phyloP scores from a whole-genome alignment of 2,797 vertebrate genomes.

The Phataginus tricuspis region DNA sequence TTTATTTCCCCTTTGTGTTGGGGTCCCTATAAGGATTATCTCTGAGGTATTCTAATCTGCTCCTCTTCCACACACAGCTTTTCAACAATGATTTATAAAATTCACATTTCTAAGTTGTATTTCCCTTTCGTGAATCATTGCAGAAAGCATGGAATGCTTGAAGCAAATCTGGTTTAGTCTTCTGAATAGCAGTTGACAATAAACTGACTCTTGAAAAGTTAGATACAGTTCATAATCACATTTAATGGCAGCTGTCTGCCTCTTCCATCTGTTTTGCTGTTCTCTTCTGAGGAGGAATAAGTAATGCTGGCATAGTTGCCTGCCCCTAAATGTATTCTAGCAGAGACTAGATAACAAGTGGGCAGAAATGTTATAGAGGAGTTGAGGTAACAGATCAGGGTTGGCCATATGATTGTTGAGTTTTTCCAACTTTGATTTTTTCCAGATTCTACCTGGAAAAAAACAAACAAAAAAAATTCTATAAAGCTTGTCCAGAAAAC shows the following conservation, averaged over 20 bases:
- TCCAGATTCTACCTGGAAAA: background rate
- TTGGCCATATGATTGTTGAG: background rate
- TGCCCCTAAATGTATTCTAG: background rate
- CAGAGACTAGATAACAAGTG: background rate
- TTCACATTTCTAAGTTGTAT: background rate
- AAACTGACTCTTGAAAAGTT: conserved; percentile 35
- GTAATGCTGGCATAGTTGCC: background rate
- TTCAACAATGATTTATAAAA: background rate
- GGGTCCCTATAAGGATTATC: background rate
- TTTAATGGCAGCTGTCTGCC: background rate
- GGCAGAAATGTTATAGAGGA: background rate
- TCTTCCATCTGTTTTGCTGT: background rate
- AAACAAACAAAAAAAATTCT: background rate
- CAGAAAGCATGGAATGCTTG: background rate
- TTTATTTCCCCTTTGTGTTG: conserved; percentile 16
- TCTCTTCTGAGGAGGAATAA: background rate
- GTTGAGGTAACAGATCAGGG: background rate
- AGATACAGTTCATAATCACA: background rate
- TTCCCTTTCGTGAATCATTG: conserved; percentile 23
- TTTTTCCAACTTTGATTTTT: background rate
- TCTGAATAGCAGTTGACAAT: background rate
- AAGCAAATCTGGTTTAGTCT: background rate
- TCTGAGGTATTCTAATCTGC: background rate
- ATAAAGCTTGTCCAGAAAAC: background rate
- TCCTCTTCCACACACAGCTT: background rate